phyloP scores from a whole-genome alignment of 30 jellyfish, hydroid and myxozoan genomes.

The Turritopsis dohrnii region DNA sequence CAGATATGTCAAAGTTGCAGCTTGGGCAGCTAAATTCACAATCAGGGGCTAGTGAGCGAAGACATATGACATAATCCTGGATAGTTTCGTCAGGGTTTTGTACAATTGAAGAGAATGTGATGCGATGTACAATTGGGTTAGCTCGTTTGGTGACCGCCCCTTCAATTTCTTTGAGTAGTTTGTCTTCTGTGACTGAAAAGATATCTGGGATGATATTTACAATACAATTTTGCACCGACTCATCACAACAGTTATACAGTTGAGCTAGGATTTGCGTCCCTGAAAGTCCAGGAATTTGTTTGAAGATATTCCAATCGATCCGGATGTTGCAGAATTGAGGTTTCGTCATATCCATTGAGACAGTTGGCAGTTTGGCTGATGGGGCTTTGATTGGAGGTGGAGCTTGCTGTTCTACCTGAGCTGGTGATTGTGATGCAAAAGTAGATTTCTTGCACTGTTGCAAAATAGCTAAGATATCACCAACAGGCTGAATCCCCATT shows the following conservation, averaged over 20 bases:
- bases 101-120: not conserved
- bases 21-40: slow-evolving; percentile 6
- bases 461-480: not conserved
- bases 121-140: slow-evolving; percentile 5
- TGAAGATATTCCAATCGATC: slow-evolving; percentile 17
- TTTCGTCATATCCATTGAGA: no score
- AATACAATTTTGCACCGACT: not conserved
- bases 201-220: no score
- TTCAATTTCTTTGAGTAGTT: no score
- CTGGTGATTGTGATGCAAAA: slow-evolving; percentile 1
- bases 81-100: slow-evolving; percentile 10
- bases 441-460: slow-evolving; percentile 3
- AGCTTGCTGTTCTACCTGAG: not conserved
- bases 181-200: no score
- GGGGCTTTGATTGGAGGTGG: slow-evolving; percentile 11
- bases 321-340: slow-evolving; percentile 7
- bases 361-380: slow-evolving; percentile 6
- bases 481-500: not conserved
- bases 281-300: not conserved
- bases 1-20: not conserved
- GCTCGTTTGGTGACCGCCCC: no score
- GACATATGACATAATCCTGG: slow-evolving; percentile 5
- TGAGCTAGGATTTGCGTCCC: slow-evolving; percentile 3
- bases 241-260: slow-evolving; percentile 17
- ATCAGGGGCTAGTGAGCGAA: slow-evolving; percentile 8